A percentile compares a stretch with the other conserved stretches of the same genome.
Conservation (phyloP, 2,113 vertebrate species). For the Spizaetus ornatus region DNA sequence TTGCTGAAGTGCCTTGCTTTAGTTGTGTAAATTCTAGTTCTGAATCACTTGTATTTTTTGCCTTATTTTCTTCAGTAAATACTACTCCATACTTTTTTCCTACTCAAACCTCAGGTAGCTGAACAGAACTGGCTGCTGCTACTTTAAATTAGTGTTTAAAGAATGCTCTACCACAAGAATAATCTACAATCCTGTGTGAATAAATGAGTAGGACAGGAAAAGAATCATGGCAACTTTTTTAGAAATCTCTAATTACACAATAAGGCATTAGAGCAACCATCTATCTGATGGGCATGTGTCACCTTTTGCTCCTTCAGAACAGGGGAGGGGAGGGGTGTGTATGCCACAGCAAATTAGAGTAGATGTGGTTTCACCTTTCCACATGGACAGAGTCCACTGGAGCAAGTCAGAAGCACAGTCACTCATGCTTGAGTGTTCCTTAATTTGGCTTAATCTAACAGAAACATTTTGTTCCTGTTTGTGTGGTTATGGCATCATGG, state of each 20-base stretch:
- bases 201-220: neutral
- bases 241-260: neutral
- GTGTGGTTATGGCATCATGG: neutral
- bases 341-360: neutral
- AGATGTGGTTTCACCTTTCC: neutral
- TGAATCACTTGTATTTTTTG: neutral
- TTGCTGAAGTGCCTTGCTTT: neutral
- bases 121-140: neutral
- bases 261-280: neutral
- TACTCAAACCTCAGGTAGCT: neutral
- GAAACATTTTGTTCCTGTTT: neutral
- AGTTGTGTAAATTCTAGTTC: neutral
- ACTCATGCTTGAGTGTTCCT: neutral
- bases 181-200: neutral
- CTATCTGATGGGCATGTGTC: accelerated
- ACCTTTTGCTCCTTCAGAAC: neutral
- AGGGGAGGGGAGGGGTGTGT: neutral
- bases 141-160: neutral
- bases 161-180: neutral
- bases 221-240: neutral
- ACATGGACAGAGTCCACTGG: neutral
- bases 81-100: neutral
- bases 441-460: neutral
- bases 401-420: neutral
- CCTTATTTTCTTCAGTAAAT: neutral